Percentiles rank a stretch among this genome's conserved stretches.
phyloP scores from a whole-genome alignment of 2,888 invertebrate genomes.

The Sarcophaga rosellei region DNA sequence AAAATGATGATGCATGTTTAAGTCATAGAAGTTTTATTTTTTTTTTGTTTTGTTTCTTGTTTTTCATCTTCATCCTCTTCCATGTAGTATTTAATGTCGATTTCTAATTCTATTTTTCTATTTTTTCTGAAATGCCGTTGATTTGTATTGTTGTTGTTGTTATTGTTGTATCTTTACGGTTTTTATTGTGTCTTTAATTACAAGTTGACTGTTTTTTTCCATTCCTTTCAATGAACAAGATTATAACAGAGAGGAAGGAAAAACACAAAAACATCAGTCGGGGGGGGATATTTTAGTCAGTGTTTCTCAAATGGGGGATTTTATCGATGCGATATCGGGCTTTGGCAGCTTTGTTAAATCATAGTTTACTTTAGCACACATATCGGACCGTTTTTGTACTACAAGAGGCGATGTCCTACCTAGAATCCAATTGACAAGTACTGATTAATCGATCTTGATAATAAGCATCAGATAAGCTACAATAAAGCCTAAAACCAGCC shows the following conservation, averaged over 20 bases:
- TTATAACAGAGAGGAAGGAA: neutral
- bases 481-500: too few relatives aligned
- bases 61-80: neutral
- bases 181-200: constrained; percentile 38
- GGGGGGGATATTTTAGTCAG: neutral
- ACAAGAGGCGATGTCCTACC: too few relatives aligned
- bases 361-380: too few relatives aligned
- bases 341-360: too few relatives aligned
- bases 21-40: constrained; percentile 27
- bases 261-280: neutral
- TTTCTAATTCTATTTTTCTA: neutral
- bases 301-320: neutral
- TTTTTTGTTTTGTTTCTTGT: neutral
- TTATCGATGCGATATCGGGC: too few relatives aligned
- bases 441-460: too few relatives aligned
- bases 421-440: too few relatives aligned
- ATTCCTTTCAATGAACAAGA: constrained; percentile 16
- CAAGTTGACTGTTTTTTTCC: constrained; percentile 17
- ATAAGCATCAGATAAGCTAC: too few relatives aligned
- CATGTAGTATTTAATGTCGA: neutral
- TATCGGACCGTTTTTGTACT: too few relatives aligned
- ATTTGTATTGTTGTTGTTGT: constrained; percentile 12
- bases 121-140: constrained; percentile 3
- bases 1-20: constrained; percentile 42
- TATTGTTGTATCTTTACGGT: constrained; percentile 2